Evolutionary conservation across 2,888 invertebrate species (phyloP), one percentile per base, ranked within the genome.

Genomic region (Standfussiana lucernea): DNA sequence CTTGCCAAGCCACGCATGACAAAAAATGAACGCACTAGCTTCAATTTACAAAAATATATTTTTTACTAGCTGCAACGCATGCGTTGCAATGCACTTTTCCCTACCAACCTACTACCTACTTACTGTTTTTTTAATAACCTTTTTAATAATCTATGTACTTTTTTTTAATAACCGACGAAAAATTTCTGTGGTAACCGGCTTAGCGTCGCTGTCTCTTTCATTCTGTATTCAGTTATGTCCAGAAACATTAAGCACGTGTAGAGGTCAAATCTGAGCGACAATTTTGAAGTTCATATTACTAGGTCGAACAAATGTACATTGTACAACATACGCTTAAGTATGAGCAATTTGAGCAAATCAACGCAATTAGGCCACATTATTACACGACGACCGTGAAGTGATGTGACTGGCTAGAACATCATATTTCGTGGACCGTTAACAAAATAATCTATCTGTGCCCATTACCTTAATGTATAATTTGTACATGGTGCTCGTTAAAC

Each of bases 321-420:
- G 85, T 84, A 50, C 74, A 59, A 70, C 47, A 56, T 75, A 85
- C 76, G 68, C 28, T 89, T 92, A 93, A 93, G 93, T 93, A 93
- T 91, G 91, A 89, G 86, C 95, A 95, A 96, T 96, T 96, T 94
- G 92, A 92, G 86, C 94, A 93, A 95, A 96, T 95, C 94, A 94
- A 93, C 93, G 92, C 88, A 95, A 95, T 91, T 95, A 90, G 95
- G 93, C 86, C 95, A 94, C 92, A 93, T 93, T 93, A 94, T 73
- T 85, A 82, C 91, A 72, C 71, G 83, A 77, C 84, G 85, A 82
- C 86, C 84, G 81, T 79, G 81, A 82, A 80, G 81, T 83, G 86
- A 84, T 87, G 84, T 83, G 82, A 83, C 84, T 85, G 72, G 85
- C 82, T 86, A 72, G 87, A 84, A 85, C 87, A 82, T 89, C 84